phyloP scores from a whole-genome alignment of 2,888 invertebrate genomes.

The Pterostichus niger region DNA sequence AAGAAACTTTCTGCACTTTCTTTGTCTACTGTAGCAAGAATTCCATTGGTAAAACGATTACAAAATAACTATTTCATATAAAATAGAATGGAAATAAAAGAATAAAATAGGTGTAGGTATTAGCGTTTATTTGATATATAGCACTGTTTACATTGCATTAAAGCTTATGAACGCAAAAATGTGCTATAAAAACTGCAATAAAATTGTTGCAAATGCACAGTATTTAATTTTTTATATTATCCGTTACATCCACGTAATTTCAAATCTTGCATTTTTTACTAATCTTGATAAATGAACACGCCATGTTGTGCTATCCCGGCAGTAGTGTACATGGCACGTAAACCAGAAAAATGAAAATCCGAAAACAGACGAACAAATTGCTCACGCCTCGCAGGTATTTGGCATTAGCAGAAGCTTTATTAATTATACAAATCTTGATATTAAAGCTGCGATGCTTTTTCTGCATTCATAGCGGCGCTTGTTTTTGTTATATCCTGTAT shows the following conservation, averaged over 20 bases:
- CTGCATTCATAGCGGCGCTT: constrained; percentile 38
- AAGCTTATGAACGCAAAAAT: constrained; percentile 23
- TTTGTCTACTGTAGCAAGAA: constrained; percentile 1
- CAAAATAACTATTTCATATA: not conserved
- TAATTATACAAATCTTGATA: constrained; percentile 66
- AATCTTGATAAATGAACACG: constrained; percentile 62
- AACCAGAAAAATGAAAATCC: constrained; percentile 59
- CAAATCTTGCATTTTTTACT: constrained; percentile 53
- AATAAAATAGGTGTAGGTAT: too few relatives aligned
- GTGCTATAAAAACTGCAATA: constrained; percentile 29
- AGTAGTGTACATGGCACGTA: constrained; percentile 19
- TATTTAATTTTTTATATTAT: constrained; percentile 34
- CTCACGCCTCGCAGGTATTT: constrained; percentile 48
- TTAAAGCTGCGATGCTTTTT: constrained; percentile 59
- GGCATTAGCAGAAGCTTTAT: constrained; percentile 63
- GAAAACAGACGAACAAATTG: constrained; percentile 61
- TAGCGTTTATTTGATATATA: too few relatives aligned
- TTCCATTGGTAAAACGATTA: not conserved
- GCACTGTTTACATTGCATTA: not conserved
- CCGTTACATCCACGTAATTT: constrained; percentile 32
- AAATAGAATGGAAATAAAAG: too few relatives aligned
- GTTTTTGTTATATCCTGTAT: constrained; percentile 61
- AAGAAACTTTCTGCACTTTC: constrained; percentile 1
- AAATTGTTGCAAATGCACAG: not conserved
- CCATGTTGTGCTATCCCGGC: constrained; percentile 9